Percentiles rank a stretch among this genome's conserved stretches.
phyloP scores from a whole-genome alignment of 2,113 vertebrate genomes.

The Pedionomus torquatus region DNA sequence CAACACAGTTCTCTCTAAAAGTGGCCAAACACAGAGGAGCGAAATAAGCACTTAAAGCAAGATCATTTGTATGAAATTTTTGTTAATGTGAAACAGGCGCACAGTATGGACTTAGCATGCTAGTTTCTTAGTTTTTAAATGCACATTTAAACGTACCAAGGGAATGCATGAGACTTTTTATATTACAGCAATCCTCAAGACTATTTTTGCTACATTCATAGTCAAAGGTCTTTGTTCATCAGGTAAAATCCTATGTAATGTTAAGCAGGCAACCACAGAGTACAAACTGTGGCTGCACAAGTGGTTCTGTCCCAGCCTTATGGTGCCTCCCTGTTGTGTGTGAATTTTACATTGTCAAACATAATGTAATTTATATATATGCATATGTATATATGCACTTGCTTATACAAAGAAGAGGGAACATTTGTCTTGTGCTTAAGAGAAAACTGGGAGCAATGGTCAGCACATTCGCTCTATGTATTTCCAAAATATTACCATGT shows the following conservation, averaged over 20 bases:
- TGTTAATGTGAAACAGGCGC: neutral
- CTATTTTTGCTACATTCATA: neutral
- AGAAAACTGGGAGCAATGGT: neutral
- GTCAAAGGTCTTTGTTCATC: neutral
- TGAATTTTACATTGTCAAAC: neutral
- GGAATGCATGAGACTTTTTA: neutral
- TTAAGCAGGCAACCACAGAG: neutral
- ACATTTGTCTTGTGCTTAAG: neutral
- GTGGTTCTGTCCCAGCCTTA: neutral
- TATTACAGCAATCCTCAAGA: neutral
- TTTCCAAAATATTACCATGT: neutral
- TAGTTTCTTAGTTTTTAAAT: neutral
- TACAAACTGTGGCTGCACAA: neutral
- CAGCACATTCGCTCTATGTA: neutral
- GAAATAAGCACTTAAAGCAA: neutral
- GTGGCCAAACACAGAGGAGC: neutral
- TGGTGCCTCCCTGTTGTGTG: rapidly evolving
- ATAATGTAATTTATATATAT: neutral
- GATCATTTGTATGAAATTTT: neutral
- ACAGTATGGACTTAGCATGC: neutral
- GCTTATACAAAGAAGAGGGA: neutral
- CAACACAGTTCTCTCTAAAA: neutral
- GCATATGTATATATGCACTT: rapidly evolving
- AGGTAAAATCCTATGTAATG: neutral
- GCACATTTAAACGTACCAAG: neutral